phyloP scores from a whole-genome alignment of 2,888 invertebrate species.

The Heliconius hortense region DNA sequence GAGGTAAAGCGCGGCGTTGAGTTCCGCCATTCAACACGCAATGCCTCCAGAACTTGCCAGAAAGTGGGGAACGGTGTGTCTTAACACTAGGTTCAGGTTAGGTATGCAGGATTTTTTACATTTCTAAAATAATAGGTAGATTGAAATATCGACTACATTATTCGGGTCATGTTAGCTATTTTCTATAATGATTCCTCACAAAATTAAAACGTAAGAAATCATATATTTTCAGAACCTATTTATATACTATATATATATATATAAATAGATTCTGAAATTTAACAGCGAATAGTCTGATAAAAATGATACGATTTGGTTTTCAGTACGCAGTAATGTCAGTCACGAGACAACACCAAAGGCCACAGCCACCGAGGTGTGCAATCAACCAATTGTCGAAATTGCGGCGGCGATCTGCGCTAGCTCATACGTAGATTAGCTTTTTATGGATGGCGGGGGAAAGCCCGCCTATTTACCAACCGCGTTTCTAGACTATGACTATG shows the following conservation, averaged over 20 bases:
- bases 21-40: too few species aligned
- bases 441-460: slow-evolving; percentile 61
- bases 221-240: not conserved
- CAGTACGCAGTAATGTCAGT: not conserved
- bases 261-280: not conserved
- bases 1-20: too few species aligned
- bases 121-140: too few species aligned
- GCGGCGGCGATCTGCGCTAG: slow-evolving; percentile 51
- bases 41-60: too few species aligned
- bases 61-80: too few species aligned
- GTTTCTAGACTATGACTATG: slow-evolving; percentile 74
- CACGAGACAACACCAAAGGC: not conserved
- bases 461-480: slow-evolving; percentile 65
- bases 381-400: slow-evolving; percentile 39
- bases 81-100: too few species aligned
- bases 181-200: too few species aligned
- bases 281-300: not conserved
- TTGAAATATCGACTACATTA: too few species aligned
- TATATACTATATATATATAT: too few species aligned
- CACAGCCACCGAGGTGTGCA: slow-evolving; percentile 15
- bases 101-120: not conserved
- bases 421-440: slow-evolving; percentile 51
- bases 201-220: too few species aligned
- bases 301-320: not conserved
- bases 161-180: not conserved